Evolutionary conservation across 2,113 vertebrate genomes (phyloP).

Genomic region (Oryzias melastigma): DNA sequence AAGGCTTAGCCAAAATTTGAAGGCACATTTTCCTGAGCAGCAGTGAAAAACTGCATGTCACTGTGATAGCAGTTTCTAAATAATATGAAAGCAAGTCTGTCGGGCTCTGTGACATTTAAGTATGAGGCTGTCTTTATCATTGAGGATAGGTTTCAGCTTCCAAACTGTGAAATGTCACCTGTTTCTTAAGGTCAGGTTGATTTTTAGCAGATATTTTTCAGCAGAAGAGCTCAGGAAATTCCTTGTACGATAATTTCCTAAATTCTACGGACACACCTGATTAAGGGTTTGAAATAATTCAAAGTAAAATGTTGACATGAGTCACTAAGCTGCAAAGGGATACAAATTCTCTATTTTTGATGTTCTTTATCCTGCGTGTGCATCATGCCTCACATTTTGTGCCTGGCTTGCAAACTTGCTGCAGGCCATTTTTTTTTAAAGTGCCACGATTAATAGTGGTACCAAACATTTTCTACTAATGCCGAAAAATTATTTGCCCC

Average conservation of each 20-base stretch:
- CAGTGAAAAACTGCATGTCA: conserved; percentile 7
- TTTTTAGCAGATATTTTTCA: conserved; percentile 54
- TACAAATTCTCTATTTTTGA: background rate
- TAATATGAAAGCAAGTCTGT: conserved; percentile 42
- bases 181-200: conserved; percentile 59
- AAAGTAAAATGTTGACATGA: background rate
- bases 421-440: conserved; percentile 8
- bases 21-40: conserved; percentile 17
- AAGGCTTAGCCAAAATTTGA: conserved; percentile 48
- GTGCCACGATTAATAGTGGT: conserved; percentile 18
- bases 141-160: conserved; percentile 51
- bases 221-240: conserved; percentile 48
- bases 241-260: conserved; percentile 35
- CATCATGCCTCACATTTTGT: background rate
- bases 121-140: conserved; percentile 59
- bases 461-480: conserved; percentile 24
- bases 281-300: conserved; percentile 2
- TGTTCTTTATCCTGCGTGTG: background rate
- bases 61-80: conserved; percentile 16
- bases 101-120: conserved; percentile 61
- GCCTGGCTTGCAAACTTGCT: conserved; percentile 5
- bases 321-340: background rate
- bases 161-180: conserved; percentile 63
- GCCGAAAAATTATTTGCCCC: conserved; percentile 13
- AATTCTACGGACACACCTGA: conserved; percentile 12